Conservation (phyloP, 2,113 vertebrate genomes). For the Catagonus wagneri region DNA sequence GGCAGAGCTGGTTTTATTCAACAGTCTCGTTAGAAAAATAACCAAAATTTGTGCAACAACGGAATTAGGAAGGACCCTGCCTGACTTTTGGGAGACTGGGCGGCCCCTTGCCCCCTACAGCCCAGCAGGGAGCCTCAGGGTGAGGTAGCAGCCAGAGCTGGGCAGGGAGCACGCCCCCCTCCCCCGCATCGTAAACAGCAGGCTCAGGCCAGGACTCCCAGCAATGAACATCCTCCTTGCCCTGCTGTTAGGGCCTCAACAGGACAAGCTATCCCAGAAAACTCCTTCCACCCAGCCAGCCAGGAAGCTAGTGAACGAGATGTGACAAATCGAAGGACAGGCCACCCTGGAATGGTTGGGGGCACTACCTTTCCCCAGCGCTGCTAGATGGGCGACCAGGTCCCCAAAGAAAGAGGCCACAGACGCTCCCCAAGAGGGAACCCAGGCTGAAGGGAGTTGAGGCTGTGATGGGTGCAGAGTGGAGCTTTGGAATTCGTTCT, state of each 20-base stretch:
- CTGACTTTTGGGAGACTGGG: background rate
- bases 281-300: background rate
- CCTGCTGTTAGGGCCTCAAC: background rate
- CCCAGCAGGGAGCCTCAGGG: background rate
- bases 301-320: background rate
- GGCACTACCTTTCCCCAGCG: background rate
- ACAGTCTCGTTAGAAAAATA: background rate
- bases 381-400: background rate
- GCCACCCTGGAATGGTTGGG: background rate
- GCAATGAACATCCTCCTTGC: no score
- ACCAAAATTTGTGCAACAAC: rapidly evolving
- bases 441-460: background rate
- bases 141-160: background rate
- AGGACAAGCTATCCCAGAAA: background rate
- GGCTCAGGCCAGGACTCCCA: background rate
- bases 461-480: background rate
- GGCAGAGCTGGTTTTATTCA: constrained; percentile 40
- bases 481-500: background rate
- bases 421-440: background rate
- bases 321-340: no score
- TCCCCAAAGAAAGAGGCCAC: background rate
- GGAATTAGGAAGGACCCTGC: background rate
- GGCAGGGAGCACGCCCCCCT: background rate
- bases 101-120: no score
- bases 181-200: background rate